Evolutionary conservation across 2,797 vertebrate species (phyloP).

Genomic region (Microctenopoma lineatum): DNA sequence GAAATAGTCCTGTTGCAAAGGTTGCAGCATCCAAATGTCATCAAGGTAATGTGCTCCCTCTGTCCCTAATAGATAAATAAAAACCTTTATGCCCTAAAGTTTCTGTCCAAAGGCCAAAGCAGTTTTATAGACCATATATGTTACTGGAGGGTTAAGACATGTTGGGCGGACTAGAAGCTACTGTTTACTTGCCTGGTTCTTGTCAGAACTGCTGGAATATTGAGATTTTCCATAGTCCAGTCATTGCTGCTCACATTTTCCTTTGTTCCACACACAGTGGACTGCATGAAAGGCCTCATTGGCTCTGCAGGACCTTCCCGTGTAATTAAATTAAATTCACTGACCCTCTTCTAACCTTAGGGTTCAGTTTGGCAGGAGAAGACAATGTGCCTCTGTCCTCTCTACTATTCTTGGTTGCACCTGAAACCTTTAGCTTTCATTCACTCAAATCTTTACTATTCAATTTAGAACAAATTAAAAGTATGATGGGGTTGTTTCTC

Average conservation of each 20-base stretch:
- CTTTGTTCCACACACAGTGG: slow-evolving; percentile 63
- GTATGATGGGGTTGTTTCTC: slow-evolving; percentile 14
- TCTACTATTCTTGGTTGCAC: slow-evolving; percentile 49
- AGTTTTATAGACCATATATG: not conserved
- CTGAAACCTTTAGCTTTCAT: slow-evolving; percentile 51
- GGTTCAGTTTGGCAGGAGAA: slow-evolving; percentile 64
- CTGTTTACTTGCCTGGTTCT: slow-evolving; percentile 7
- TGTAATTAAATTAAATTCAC: slow-evolving; percentile 78
- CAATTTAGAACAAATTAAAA: slow-evolving; percentile 54
- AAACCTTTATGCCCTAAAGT: not conserved
- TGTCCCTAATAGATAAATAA: not conserved
- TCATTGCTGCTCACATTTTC: slow-evolving; percentile 54
- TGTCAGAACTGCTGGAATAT: slow-evolving; percentile 27
- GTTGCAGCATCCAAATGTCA: slow-evolving; percentile 88
- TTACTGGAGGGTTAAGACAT: not conserved
- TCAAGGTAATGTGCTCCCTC: slow-evolving; percentile 80
- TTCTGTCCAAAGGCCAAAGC: not conserved
- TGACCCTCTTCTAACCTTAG: slow-evolving; percentile 75
- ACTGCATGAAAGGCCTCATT: slow-evolving; percentile 58
- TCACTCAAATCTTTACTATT: slow-evolving; percentile 59
- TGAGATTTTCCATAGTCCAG: slow-evolving; percentile 60
- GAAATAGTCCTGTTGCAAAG: slow-evolving; percentile 87
- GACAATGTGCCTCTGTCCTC: slow-evolving; percentile 78
- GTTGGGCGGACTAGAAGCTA: not conserved
- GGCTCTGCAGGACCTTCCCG: slow-evolving; percentile 65